phyloP scores from a whole-genome alignment of 2,113 vertebrate genomes.

The Euleptes europaea region DNA sequence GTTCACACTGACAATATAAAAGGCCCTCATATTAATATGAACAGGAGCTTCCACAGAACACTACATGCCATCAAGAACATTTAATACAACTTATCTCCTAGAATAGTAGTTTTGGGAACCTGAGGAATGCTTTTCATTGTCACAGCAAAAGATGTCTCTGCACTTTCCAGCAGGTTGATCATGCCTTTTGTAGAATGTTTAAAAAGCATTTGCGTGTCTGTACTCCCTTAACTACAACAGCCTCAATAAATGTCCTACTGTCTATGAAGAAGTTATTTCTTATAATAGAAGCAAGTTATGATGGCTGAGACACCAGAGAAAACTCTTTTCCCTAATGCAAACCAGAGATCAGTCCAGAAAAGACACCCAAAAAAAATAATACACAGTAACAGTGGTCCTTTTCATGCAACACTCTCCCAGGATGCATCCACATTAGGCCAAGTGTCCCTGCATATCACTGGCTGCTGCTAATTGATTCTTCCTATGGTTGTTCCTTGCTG shows the following conservation, averaged over 20 bases:
- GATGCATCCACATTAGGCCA: background rate
- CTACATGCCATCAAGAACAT: background rate
- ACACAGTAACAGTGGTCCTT: background rate
- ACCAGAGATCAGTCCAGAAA: background rate
- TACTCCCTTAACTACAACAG: background rate
- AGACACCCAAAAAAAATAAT: background rate
- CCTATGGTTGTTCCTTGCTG: background rate
- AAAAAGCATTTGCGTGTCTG: background rate
- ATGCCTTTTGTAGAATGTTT: background rate
- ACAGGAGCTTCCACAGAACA: background rate
- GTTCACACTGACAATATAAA: background rate
- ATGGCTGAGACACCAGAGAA: background rate
- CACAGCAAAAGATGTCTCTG: background rate
- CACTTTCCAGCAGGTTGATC: background rate
- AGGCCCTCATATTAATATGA: background rate
- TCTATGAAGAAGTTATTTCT: background rate
- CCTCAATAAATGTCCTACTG: background rate
- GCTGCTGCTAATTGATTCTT: background rate
- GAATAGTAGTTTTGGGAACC: background rate
- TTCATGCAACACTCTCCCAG: background rate
- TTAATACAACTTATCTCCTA: background rate
- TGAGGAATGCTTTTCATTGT: background rate
- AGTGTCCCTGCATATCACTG: background rate
- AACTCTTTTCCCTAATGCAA: background rate
- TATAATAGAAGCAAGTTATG: background rate